Base-by-base conservation (phyloP, 2,113 vertebrate species). In the Callorhinus ursinus region DNA sequence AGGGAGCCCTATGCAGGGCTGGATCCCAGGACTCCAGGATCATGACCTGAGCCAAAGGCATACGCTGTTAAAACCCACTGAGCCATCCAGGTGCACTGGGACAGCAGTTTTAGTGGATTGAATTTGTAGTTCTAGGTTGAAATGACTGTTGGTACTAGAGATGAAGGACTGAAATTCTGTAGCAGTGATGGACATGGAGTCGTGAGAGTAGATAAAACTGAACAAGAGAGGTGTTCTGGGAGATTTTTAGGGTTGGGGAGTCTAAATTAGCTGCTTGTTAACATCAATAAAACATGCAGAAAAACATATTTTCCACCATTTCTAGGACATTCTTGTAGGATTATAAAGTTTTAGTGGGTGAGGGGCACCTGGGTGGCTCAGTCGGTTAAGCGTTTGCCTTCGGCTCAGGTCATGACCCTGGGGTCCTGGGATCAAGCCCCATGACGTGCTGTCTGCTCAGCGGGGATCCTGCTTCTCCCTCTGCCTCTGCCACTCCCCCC, bases 81-180 rank as follows among this genome's bases (percentile, higher is more conserved):
- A 67, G 63, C 31, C 63, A 67, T 31, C 63, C 63, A 67, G 63
- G 63, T 6, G 31, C 5, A 33, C 4, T 5, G 19, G 83, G 49
- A 57, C 86, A 51, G 12, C 10, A 12, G 63, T 81, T 92, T 82
- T 65, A 88, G 49, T 90, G 28, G 39, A 28, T 63, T 89, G 55
- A 82, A 67, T 96, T 90, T 95, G 28, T 97, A 77, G 71, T 90
- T 59, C 19, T 87, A 79, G 69, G 24, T 94, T 92, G 88, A 55
- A 76, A 63, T 80, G 49, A 76, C 31, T 72, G 3, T 91, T 97
- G 59, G 10, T 93, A 77, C 31, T 61, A 88, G n/a, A 96, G 69
- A 33, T 36, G 53, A 28, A 87, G 26, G 24, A 80, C n/a, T 83
- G 71, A 33, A 86, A 55, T 96, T 93, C 26, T 81, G 4, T 90